These are phyloP conservation scores for Orthosia gracilis DNA, from an alignment of 2,888 invertebrate species.

Conservation along the genomic window DNA sequence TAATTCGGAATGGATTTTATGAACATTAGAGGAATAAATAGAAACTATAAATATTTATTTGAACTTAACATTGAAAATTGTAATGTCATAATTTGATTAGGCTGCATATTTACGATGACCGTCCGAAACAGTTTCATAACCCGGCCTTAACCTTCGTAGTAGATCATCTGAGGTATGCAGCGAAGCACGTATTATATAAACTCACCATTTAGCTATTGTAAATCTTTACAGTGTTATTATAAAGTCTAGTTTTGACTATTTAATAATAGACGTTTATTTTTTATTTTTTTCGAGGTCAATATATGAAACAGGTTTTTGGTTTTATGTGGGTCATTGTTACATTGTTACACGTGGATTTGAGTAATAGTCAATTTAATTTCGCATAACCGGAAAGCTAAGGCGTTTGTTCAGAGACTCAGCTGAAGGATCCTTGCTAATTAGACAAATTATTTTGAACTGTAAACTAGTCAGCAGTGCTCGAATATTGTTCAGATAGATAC, in stretches of 20 bases:
- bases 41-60: not conserved
- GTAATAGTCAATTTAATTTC: not conserved
- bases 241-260: slow-evolving; percentile 14
- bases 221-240: slow-evolving; percentile 7
- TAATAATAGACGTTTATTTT: not conserved
- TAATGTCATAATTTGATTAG: not conserved
- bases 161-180: slow-evolving; percentile 9
- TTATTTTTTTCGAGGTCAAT: not conserved
- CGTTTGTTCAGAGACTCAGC: not conserved
- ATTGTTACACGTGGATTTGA: slow-evolving; percentile 2
- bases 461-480: not conserved
- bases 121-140: slow-evolving; percentile 19
- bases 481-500: not conserved
- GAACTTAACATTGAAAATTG: slow-evolving; percentile 19
- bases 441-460: not conserved
- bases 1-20: not conserved
- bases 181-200: slow-evolving; percentile 17
- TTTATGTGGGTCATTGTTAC: slow-evolving; percentile 45
- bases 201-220: not conserved
- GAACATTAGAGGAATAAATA: not conserved
- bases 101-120: slow-evolving; percentile 16
- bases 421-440: not conserved
- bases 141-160: slow-evolving; percentile 29
- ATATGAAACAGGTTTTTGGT: slow-evolving; percentile 25
- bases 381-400: not conserved